phyloP scores from a whole-genome alignment of 2,113 vertebrate genomes.

The Ophthalmolycus amberensis region DNA sequence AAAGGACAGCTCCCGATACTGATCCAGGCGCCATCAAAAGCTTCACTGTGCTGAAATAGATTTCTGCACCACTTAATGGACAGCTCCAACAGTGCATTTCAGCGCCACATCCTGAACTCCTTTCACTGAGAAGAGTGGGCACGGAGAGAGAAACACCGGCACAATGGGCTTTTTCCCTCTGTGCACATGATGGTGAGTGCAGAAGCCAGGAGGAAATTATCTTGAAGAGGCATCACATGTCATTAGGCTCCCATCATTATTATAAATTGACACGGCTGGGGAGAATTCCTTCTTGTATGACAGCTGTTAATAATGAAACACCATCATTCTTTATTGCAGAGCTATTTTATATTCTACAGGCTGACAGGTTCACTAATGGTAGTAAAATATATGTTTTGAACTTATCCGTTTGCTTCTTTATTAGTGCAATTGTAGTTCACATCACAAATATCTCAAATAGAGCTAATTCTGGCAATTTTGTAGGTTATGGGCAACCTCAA shows the following conservation, averaged over 20 bases:
- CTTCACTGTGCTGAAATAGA: constrained; percentile 44
- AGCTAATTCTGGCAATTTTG: neutral
- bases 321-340: constrained; percentile 31
- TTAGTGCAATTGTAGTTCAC: neutral
- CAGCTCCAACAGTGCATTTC: constrained; percentile 58
- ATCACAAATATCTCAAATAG: neutral
- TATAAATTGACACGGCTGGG: constrained; percentile 14
- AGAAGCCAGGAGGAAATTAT: constrained; percentile 4
- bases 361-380: neutral
- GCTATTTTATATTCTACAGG: neutral
- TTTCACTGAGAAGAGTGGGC: constrained; percentile 32
- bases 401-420: neutral
- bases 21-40: constrained; percentile 47
- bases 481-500: neutral
- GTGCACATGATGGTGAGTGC: constrained; percentile 5
- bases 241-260: constrained; percentile 33
- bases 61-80: constrained; percentile 73
- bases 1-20: constrained; percentile 31
- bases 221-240: constrained; percentile 24
- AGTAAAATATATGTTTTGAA: neutral
- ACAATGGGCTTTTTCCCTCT: constrained; percentile 26
- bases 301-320: constrained; percentile 34
- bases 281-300: neutral
- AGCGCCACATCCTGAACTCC: constrained; percentile 11
- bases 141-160: constrained; percentile 38